A percentile compares a stretch with the other conserved stretches of the same genome.
Evolutionary conservation across 2,113 vertebrate genomes (phyloP).

Genomic region (Lethenteron reissneri): DNA sequence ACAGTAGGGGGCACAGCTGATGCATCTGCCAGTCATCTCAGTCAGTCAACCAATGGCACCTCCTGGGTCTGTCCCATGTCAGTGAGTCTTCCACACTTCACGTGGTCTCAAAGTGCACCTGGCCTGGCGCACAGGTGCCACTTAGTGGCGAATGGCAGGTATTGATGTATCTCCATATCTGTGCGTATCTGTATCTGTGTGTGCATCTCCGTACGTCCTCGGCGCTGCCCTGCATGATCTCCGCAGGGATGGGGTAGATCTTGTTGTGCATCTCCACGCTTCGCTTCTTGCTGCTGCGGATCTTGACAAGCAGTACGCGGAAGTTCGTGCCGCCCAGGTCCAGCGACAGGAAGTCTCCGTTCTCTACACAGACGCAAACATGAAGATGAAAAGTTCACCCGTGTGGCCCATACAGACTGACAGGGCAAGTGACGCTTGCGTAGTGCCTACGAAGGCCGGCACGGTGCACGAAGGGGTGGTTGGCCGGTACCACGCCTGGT

Average conservation of each 20-base stretch:
- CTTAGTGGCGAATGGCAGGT: neutral
- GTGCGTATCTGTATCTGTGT: neutral
- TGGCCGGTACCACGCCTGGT: neutral
- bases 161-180: neutral
- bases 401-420: accelerated
- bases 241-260: constrained; percentile 69
- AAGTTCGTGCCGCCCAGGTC: constrained; percentile 89
- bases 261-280: constrained; percentile 86
- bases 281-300: constrained; percentile 35
- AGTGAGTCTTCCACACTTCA: too few species aligned
- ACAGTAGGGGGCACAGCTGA: too few species aligned
- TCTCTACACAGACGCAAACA: constrained; percentile 31
- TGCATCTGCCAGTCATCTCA: too few species aligned
- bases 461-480: neutral
- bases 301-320: constrained; percentile 59
- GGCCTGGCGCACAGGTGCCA: too few species aligned
- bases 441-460: accelerated
- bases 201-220: constrained; percentile 42
- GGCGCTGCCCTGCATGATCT: constrained; percentile 71
- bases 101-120: too few species aligned
- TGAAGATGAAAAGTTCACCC: neutral
- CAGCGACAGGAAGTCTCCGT: constrained; percentile 69
- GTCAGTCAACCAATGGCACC: too few species aligned
- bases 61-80: too few species aligned
- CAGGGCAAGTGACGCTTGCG: neutral